phyloP scores from a whole-genome alignment of 2,888 invertebrate genomes.

The Drosophila yooni region DNA sequence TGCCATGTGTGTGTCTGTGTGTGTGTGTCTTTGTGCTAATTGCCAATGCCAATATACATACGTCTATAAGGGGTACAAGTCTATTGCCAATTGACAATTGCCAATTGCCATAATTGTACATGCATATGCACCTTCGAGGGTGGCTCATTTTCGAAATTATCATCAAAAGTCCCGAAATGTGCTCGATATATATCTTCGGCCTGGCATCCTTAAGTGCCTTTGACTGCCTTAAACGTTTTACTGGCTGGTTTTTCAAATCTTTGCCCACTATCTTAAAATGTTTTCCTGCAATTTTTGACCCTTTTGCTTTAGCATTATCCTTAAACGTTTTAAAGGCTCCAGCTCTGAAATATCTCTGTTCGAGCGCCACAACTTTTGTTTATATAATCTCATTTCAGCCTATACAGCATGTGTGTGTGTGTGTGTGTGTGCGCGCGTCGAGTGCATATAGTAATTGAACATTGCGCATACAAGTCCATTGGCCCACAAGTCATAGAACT shows the following conservation, averaged over 20 bases:
- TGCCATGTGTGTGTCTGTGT: conserved; percentile 10
- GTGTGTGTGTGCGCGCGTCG: conserved; percentile 8
- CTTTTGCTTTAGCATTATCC: not conserved
- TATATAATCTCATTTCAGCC: conserved; percentile 6
- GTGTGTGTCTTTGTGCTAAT: conserved; percentile 60
- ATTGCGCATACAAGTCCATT: conserved; percentile 39
- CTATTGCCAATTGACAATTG: conserved; percentile 35
- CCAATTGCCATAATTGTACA: conserved; percentile 3
- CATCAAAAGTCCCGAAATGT: not conserved
- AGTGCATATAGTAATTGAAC: conserved; percentile 21
- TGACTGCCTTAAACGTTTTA: not conserved
- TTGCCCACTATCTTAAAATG: not conserved
- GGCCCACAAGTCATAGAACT: conserved; percentile 52
- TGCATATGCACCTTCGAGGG: not conserved
- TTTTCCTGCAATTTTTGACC: not conserved
- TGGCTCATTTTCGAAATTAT: not conserved
- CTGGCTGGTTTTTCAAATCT: not conserved
- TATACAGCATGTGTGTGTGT: not conserved
- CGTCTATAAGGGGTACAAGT: conserved; percentile 17
- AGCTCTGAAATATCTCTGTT: not conserved
- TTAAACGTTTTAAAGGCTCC: not conserved
- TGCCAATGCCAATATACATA: conserved; percentile 50
- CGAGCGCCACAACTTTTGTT: not conserved
- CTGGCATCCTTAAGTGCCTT: not conserved
- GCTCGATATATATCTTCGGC: not conserved